Percentiles rank a stretch among this genome's conserved stretches.
Evolutionary conservation across 2,888 invertebrate genomes (phyloP).

Genomic region (Oligia latruncula): DNA sequence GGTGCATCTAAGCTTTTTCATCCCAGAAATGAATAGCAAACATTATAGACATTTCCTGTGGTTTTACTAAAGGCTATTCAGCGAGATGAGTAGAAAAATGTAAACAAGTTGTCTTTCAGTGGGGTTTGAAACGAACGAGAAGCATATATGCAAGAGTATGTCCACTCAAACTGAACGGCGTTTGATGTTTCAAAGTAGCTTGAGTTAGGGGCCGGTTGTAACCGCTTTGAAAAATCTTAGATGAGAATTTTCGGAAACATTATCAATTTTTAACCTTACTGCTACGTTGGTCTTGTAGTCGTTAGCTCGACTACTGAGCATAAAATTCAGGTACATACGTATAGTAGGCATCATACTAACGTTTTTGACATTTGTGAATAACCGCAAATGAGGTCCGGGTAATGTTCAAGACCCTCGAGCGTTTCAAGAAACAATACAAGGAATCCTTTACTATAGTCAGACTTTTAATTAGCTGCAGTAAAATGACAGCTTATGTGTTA

Average conservation of each 20-base stretch:
- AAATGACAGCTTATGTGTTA: no score
- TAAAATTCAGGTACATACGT: background rate
- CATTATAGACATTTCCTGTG: conserved; percentile 45
- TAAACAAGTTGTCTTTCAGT: conserved; percentile 58
- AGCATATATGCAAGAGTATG: conserved; percentile 48
- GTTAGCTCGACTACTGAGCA: background rate
- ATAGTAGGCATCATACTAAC: background rate
- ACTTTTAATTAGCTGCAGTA: no score
- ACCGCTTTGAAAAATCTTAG: background rate
- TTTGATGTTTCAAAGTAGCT: conserved; percentile 55
- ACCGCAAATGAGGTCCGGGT: no score
- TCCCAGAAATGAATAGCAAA: conserved; percentile 54
- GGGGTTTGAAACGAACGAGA: conserved; percentile 46
- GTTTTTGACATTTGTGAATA: background rate
- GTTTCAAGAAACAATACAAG: conserved; percentile 13
- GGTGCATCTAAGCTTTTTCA: conserved; percentile 27
- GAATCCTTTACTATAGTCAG: background rate
- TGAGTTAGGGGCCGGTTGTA: conserved; percentile 3
- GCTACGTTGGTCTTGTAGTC: background rate
- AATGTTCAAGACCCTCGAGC: background rate
- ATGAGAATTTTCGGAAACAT: background rate
- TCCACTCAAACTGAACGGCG: conserved; percentile 56
- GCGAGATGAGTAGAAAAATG: conserved; percentile 61
- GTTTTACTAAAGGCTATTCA: conserved; percentile 56
- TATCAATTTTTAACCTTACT: background rate